A percentile compares a stretch with the other conserved stretches of the same genome.
These are phyloP conservation scores for Mallateleia sp. DNA, from an alignment of 2,888 invertebrate species.

Conservation along the genomic window DNA sequence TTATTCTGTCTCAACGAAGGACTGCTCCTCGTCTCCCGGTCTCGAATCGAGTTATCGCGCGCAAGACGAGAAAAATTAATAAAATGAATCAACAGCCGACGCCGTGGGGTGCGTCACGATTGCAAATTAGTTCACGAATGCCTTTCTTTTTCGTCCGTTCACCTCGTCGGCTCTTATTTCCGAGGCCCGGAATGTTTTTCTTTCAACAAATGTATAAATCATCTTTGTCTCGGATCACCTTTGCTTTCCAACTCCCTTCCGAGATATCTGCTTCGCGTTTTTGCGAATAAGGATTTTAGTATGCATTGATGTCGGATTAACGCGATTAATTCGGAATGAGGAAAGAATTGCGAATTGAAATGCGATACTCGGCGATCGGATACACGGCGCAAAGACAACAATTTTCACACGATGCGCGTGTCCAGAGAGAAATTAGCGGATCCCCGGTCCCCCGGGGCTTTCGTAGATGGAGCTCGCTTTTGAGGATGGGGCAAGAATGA, in stretches of 20 bases:
- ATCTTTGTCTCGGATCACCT: constrained; percentile 25
- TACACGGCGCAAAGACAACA: constrained; percentile 48
- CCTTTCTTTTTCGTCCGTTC: constrained; percentile 75
- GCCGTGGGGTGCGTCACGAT: constrained; percentile 81
- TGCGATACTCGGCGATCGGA: constrained; percentile 51
- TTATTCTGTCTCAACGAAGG: constrained; percentile 80
- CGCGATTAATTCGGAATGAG: constrained; percentile 9
- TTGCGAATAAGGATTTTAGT: too few relatives aligned
- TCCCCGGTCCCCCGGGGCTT: constrained; percentile 86
- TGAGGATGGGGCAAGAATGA: constrained; percentile 63
- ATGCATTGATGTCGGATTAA: constrained; percentile 18
- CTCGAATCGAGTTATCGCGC: constrained; percentile 87
- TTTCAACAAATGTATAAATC: constrained; percentile 28
- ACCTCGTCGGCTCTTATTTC: constrained; percentile 58
- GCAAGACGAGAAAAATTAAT: constrained; percentile 87
- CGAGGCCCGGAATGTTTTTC: constrained; percentile 38
- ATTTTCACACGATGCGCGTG: constrained; percentile 78
- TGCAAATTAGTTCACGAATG: constrained; percentile 88
- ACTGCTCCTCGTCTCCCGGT: constrained; percentile 73
- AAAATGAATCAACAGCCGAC: constrained; percentile 88
- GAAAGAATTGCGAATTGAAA: constrained; percentile 49
- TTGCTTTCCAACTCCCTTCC: too few relatives aligned
- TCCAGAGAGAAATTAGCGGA: constrained; percentile 88
- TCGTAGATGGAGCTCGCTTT: constrained; percentile 68
- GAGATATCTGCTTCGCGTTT: too few relatives aligned